These are phyloP conservation scores for Hyla sarda DNA, from an alignment of 2,113 vertebrate genomes.

Conservation along the genomic window DNA sequence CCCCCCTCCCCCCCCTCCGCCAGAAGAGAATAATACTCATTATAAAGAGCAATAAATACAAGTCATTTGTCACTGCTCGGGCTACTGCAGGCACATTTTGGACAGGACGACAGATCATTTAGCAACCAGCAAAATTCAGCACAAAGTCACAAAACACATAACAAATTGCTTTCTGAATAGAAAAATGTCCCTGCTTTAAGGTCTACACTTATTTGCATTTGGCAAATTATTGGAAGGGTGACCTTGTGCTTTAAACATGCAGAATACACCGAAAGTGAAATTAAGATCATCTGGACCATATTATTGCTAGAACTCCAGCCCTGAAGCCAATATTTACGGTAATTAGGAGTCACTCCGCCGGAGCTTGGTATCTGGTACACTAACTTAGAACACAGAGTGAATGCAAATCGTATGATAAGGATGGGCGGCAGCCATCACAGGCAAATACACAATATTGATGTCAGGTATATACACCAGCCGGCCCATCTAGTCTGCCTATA, in stretches of 20 bases:
- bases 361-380: conserved; percentile 8
- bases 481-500: background rate
- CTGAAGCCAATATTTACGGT: conserved; percentile 52
- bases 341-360: conserved; percentile 42
- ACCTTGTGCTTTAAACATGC: conserved; percentile 54
- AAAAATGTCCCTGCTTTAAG: conserved; percentile 30
- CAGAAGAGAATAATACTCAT: conserved; percentile 31
- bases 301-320: conserved; percentile 38
- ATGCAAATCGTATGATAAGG: conserved; percentile 14
- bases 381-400: background rate
- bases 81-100: conserved; percentile 54
- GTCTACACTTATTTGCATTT: conserved; percentile 48
- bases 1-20: background rate
- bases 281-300: conserved; percentile 49
- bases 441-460: background rate
- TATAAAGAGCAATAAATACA: conserved; percentile 53
- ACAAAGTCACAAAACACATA: conserved; percentile 44
- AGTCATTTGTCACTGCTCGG: conserved; percentile 47
- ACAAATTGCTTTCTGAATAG: conserved; percentile 41
- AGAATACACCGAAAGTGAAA: conserved; percentile 38
- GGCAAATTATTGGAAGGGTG: conserved; percentile 51
- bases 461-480: conserved; percentile 7
- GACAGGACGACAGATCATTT: conserved; percentile 54
- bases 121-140: conserved; percentile 54
- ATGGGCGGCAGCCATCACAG: background rate